These are phyloP conservation scores for Acropora yongei DNA, from an alignment of 64 coral and sea anemone genomes.

Conservation along the genomic window DNA sequence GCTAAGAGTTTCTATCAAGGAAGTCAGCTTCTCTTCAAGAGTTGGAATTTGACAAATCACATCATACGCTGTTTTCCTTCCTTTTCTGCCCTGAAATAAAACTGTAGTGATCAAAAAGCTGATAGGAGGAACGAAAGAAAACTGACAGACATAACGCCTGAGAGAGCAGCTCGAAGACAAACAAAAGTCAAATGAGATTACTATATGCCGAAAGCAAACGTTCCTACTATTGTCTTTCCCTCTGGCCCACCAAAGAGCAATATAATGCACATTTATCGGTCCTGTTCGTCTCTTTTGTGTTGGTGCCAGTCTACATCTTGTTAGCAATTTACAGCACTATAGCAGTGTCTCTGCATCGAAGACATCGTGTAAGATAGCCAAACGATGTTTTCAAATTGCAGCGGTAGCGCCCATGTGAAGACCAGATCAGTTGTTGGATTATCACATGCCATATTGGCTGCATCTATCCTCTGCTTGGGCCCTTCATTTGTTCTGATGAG, in stretches of 20 bases:
- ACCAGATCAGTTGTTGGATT: background rate
- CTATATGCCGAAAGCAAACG: background rate
- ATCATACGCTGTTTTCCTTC: too few relatives aligned
- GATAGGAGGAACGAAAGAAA: too few relatives aligned
- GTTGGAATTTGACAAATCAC: too few relatives aligned
- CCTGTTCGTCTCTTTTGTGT: background rate
- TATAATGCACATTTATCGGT: background rate
- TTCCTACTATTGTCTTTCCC: background rate
- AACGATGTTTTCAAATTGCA: background rate
- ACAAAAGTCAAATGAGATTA: background rate
- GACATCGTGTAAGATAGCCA: background rate
- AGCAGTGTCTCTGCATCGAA: background rate
- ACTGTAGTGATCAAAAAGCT: too few relatives aligned
- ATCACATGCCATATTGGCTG: background rate
- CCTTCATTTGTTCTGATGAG: background rate
- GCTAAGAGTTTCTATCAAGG: too few relatives aligned
- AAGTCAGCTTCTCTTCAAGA: too few relatives aligned
- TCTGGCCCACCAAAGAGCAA: background rate
- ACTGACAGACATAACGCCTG: too few relatives aligned
- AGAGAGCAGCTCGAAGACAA: too few relatives aligned
- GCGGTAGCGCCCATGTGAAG: background rate
- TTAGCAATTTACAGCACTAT: background rate
- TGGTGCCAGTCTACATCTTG: background rate
- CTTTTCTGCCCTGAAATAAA: too few relatives aligned
- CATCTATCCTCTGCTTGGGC: conserved; percentile 11